These are phyloP conservation scores for Margaritifera margaritifera DNA, from an alignment of 2,888 invertebrate genomes.

Conservation along the genomic window DNA sequence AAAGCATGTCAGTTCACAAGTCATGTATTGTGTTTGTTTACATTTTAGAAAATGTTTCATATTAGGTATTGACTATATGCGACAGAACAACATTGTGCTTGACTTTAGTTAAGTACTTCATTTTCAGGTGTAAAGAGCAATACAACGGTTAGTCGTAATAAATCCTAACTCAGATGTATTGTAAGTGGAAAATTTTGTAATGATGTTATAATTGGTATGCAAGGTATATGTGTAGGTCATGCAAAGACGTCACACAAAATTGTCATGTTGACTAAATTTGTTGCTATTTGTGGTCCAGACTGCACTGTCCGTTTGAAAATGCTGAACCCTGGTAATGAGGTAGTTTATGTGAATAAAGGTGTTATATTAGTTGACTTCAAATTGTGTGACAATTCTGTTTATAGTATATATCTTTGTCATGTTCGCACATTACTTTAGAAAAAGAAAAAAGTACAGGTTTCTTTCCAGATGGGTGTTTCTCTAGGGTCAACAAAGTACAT, in stretches of 20 bases:
- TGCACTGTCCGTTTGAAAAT: conserved; percentile 15
- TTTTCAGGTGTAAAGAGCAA: conserved; percentile 8
- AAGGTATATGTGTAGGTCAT: conserved; percentile 19
- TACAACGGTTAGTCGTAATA: conserved; percentile 14
- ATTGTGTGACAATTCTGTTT: conserved; percentile 16
- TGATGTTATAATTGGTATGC: conserved; percentile 11
- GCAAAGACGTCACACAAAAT: too few species aligned
- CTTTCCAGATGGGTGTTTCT: conserved; percentile 24
- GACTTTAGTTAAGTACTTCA: conserved; percentile 11
- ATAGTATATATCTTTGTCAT: conserved; percentile 13
- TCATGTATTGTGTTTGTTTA: conserved; percentile 8
- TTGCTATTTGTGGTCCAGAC: conserved; percentile 10
- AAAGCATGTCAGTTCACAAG: neutral
- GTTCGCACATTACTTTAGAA: conserved; percentile 15
- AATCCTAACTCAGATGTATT: conserved; percentile 17
- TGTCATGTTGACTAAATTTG: too few species aligned
- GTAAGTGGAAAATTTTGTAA: conserved; percentile 10
- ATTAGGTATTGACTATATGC: conserved; percentile 19
- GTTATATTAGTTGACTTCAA: conserved; percentile 19
- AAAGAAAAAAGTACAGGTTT: too few species aligned
- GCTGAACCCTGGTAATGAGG: conserved; percentile 29
- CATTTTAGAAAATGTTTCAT: conserved; percentile 22
- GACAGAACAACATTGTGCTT: conserved; percentile 9
- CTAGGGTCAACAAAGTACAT: conserved; percentile 22
- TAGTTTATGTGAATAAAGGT: conserved; percentile 16